Percentiles rank a stretch among this genome's conserved stretches.
These are phyloP conservation scores for Lagopus muta DNA, from an alignment of 2,113 vertebrate genomes.

Conservation along the genomic window DNA sequence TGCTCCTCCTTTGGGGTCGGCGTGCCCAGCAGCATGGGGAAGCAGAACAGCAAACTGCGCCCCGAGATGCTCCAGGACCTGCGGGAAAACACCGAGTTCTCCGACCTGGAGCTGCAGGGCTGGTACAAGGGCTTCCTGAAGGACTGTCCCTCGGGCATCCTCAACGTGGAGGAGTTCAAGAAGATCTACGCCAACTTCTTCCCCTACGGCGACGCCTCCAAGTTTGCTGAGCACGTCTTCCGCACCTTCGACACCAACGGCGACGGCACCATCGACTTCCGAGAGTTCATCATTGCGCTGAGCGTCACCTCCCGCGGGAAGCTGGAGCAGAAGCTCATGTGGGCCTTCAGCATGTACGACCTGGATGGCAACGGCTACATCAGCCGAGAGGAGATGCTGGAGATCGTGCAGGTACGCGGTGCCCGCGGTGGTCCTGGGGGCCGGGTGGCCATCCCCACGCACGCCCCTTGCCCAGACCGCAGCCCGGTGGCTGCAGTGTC, in stretches of 20 bases:
- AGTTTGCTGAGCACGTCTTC: slow-evolving; percentile 98
- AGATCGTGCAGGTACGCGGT: slow-evolving; percentile 91
- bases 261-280: slow-evolving; percentile 97
- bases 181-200: slow-evolving; percentile 99
- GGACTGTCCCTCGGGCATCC: slow-evolving; percentile 96
- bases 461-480: background rate
- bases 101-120: slow-evolving; percentile 97
- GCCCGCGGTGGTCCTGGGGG: fast-evolving
- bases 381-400: slow-evolving; percentile 98
- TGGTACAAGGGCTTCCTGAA: slow-evolving; percentile 99
- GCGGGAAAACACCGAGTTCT: slow-evolving; percentile 97
- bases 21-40: slow-evolving; percentile 85
- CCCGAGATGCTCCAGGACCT: slow-evolving; percentile 98
- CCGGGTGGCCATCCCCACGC: fast-evolving
- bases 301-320: slow-evolving; percentile 97
- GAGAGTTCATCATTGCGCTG: slow-evolving; percentile 99
- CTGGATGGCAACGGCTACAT: slow-evolving; percentile 98
- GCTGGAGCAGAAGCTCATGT: slow-evolving; percentile 99
- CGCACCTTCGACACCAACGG: slow-evolving; percentile 98
- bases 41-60: slow-evolving; percentile 99
- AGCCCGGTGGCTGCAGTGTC: fast-evolving
- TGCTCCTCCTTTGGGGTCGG: background rate
- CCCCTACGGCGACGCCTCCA: slow-evolving; percentile 96
- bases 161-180: slow-evolving; percentile 98
- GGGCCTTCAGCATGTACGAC: slow-evolving; percentile 99